Evolutionary conservation across 92 coral and sea anemone species (phyloP), one percentile per base, ranked within the genome.

Genomic region (Diadumene lineata): DNA sequence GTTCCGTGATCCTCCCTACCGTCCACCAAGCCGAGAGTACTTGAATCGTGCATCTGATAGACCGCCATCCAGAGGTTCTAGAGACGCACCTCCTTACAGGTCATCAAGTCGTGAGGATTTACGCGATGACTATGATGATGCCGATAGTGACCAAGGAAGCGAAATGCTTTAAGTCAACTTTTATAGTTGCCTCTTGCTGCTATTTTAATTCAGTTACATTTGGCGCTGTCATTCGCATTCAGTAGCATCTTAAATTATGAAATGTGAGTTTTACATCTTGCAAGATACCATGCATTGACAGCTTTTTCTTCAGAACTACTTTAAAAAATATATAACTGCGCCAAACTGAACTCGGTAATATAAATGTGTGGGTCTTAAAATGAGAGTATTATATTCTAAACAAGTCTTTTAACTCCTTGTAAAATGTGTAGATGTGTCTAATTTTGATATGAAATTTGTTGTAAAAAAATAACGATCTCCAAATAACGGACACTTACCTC

Each of bases 91-190:
- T 1, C 68, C 68, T 62, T 78, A 78, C 68, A 62, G 82, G 7
- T 8, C 72, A 16, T 57, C 69, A 11, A 67, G 82, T 43, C 75
- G 75, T 4, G 82, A 78, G 2, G 82, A 78, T 56, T 27, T 78
- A 58, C 82, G 68, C 34, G 51, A 61, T 34, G 69, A 74, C 28
- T 31, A 64, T 38, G 72, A 64, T 21, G 73, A 76, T 28, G 60
- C 0, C 18, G 82, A 78, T 57, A 73, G 69, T 28, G 82, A 78
- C 31, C 68, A 68, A 68, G 82, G 82, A 8, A 78, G 82, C 60
- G 82, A 78, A 73, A 78, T 78, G 82, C 69, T 78, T 2, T 78
- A 57, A 53, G 58, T 2, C 58, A 53, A 53, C 58, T 3, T 53
- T 23, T 53, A 16, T 6, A 53, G n/a, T 38, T 38, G 48, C 6